Evolutionary conservation across 2,888 invertebrate genomes (phyloP).

Genomic region (Rhodophaea formosa): DNA sequence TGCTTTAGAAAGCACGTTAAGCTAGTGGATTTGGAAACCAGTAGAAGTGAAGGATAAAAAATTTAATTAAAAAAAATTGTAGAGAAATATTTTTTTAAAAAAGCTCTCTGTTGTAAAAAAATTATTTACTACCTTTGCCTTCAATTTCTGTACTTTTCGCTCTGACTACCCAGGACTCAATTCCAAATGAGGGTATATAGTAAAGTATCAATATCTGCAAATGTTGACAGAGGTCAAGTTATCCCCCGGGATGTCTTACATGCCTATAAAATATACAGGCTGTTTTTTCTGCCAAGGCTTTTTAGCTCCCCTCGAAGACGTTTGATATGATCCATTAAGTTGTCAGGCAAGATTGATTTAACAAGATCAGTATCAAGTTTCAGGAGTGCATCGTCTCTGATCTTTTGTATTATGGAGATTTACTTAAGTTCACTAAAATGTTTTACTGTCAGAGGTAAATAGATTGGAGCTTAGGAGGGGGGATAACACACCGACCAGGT

Average conservation of each 20-base stretch:
- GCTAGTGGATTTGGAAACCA: no score
- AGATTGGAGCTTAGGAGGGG: no score
- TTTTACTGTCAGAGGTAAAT: no score
- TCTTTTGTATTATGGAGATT: conserved; percentile 30
- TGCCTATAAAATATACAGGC: not conserved
- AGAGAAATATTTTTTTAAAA: no score
- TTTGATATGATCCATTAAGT: conserved; percentile 74
- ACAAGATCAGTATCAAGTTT: conserved; percentile 63
- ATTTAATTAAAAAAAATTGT: no score
- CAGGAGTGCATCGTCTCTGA: conserved; percentile 61
- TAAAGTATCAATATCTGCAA: not conserved
- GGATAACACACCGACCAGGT: no score
- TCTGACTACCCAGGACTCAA: no score
- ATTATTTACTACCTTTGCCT: no score
- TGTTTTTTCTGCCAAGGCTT: conserved; percentile 25
- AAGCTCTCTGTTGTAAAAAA: no score
- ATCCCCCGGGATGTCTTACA: not conserved
- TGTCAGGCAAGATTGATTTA: conserved; percentile 75
- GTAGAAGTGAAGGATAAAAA: no score
- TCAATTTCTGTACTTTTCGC: no score
- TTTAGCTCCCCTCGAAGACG: conserved; percentile 53
- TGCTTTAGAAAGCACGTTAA: no score
- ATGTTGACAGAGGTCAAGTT: not conserved
- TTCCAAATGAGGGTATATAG: not conserved
- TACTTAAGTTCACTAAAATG: not conserved